A percentile compares a stretch with the other conserved stretches of the same genome.
Conservation (phyloP, 1,140 invertebrate genomes). For the Drosophila mayri region DNA sequence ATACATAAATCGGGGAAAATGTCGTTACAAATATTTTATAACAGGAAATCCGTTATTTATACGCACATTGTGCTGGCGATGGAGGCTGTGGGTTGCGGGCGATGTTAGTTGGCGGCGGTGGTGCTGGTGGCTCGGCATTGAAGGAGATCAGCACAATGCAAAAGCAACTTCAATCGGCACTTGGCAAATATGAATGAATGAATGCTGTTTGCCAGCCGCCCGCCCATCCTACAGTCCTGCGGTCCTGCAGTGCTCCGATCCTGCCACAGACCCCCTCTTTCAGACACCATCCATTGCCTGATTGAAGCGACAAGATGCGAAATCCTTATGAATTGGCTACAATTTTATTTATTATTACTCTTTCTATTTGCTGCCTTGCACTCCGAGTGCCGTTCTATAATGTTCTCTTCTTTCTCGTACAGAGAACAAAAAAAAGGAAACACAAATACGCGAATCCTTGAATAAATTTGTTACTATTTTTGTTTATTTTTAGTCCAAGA, state of each 20-base stretch:
- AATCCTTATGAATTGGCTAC: conserved; percentile 83
- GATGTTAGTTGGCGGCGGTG: background rate
- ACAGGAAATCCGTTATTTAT: conserved; percentile 82
- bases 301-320: conserved; percentile 73
- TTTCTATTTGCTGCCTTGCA: conserved; percentile 64
- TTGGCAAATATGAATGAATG: conserved; percentile 77
- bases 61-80: conserved; percentile 68
- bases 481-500: no score
- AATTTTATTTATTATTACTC: conserved; percentile 83
- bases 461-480: background rate
- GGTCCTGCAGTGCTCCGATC: conserved; percentile 9
- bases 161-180: conserved; percentile 60
- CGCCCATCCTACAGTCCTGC: conserved; percentile 23
- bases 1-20: conserved; percentile 74
- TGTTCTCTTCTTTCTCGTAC: background rate
- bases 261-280: background rate
- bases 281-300: conserved; percentile 30
- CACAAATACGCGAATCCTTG: background rate
- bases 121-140: conserved; percentile 2
- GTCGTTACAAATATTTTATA: conserved; percentile 83
- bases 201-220: conserved; percentile 77
- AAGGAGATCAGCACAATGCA: conserved; percentile 49
- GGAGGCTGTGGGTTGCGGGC: conserved; percentile 13
- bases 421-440: background rate
- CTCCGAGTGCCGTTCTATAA: conserved; percentile 10